These are phyloP conservation scores for Oscheius sp. DNA, from an alignment of 2,888 invertebrate species.

Conservation along the genomic window DNA sequence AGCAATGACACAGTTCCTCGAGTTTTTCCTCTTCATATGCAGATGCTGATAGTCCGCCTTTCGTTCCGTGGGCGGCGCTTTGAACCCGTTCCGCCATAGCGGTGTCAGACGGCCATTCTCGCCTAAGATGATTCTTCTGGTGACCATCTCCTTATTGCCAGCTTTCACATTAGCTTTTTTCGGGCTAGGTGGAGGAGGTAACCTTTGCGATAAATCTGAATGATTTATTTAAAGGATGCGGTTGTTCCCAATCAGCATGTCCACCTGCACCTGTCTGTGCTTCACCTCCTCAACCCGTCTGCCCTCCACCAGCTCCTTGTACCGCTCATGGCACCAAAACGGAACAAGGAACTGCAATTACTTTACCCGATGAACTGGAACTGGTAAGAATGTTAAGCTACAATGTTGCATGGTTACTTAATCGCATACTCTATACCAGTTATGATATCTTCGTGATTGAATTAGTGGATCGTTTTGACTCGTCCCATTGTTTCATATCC, in stretches of 20 bases:
- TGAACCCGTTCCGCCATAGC: conserved; percentile 24
- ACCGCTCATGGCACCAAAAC: conserved; percentile 24
- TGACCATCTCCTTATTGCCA: conserved; percentile 15
- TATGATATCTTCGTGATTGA: not conserved
- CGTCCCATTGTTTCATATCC: conserved; percentile 11
- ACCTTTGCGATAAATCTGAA: not conserved
- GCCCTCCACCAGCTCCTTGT: conserved; percentile 17
- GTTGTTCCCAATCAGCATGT: conserved; percentile 35
- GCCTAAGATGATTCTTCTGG: conserved; percentile 24
- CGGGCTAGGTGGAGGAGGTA: conserved; percentile 9
- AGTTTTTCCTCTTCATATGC: conserved; percentile 22
- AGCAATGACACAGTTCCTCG: not conserved
- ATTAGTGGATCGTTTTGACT: not conserved
- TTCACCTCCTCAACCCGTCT: conserved; percentile 30
- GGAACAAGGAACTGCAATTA: not conserved
- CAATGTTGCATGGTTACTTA: not conserved
- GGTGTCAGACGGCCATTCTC: conserved; percentile 28
- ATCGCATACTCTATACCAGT: not conserved
- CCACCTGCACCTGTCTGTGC: conserved; percentile 34
- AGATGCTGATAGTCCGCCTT: conserved; percentile 23
- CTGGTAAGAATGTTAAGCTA: too few relatives aligned
- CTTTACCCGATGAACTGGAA: conserved; percentile 45
- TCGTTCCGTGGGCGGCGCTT: conserved; percentile 26
- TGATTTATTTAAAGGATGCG: conserved; percentile 16
- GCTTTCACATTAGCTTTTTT: conserved; percentile 9